Base-by-base conservation (phyloP, 2,888 invertebrate genomes). In the Chironomus tentans region DNA sequence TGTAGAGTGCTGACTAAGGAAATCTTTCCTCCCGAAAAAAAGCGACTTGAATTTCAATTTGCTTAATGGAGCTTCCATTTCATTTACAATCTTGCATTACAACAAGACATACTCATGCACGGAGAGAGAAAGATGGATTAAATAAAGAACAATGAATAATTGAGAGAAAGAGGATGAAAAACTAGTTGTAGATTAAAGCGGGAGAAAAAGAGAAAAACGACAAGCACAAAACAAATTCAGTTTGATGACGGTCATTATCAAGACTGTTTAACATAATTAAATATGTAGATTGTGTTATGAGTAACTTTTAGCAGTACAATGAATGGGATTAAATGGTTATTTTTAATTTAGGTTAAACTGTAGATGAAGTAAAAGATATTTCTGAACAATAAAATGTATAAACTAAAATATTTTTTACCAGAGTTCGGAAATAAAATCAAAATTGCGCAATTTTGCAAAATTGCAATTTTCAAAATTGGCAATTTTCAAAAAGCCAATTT, bases 181-280 rank as follows among this genome's bases (percentile, higher is more conserved):
- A 18, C n/a, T 18, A 56, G 18, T 56, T 7, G 15, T 56, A 56
- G 7, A 18, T 50, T 18, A 18, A 15, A 56, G 21, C n/a, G 24
- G 21, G 22, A 13, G 65, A 21, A 15, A 18, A 18, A 15, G 15
- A 13, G 65, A 24, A 13, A 71, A 56, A 61, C 56, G 71, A 71
- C 71, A 71, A 71, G 28, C 71, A 71, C 71, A 71, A 38, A 71
- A 71, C 71, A 71, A 38, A 10, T 71, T 71, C 18, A 71, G 38
- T 71, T 71, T 71, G 71, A 71, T 71, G 71, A 71, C 71, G 73
- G 73, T 73, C 73, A 73, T 73, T 73, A 73, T 73, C 56, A 71
- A 71, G 71, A 61, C 73, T 73, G 38, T 73, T 73, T 18, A 73
- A 62, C 73, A 73, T 73, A 73, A 65, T 73, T 73, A 73, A 73